These are phyloP conservation scores for Linepithema humile DNA, from an alignment of 1,140 invertebrate species.

Conservation along the genomic window DNA sequence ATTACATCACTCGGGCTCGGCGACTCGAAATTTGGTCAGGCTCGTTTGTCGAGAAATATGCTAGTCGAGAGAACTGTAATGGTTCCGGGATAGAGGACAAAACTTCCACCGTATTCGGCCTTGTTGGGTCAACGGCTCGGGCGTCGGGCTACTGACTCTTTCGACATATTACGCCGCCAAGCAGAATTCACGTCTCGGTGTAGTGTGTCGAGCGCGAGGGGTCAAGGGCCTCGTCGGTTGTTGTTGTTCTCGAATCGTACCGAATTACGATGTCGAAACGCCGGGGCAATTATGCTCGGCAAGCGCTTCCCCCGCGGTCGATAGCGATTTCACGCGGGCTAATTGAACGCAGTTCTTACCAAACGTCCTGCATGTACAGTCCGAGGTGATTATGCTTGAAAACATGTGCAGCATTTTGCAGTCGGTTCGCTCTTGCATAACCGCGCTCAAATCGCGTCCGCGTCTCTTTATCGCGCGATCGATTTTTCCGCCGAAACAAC, in stretches of 20 bases:
- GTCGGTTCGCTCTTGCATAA: neutral
- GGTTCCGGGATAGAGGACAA: neutral
- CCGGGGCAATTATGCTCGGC: neutral
- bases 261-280: constrained; percentile 40
- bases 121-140: constrained; percentile 45
- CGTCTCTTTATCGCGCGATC: neutral
- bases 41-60: neutral
- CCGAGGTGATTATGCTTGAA: neutral
- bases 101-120: constrained; percentile 33
- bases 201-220: constrained; percentile 31
- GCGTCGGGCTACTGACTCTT: constrained; percentile 26
- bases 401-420: constrained; percentile 6
- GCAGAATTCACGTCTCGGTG: constrained; percentile 32
- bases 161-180: constrained; percentile 28
- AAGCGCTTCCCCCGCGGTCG: neutral
- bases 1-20: too few species aligned
- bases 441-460: neutral
- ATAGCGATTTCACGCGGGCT: constrained; percentile 6
- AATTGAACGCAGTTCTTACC: constrained; percentile 16
- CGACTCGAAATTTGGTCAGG: too few species aligned
- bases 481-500: neutral
- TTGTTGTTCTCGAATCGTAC: constrained; percentile 27
- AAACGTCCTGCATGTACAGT: neutral
- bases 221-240: constrained; percentile 30
- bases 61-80: neutral